phyloP scores from a whole-genome alignment of 30 jellyfish, hydroid and myxozoan genomes.

The Clytia hemisphaerica region DNA sequence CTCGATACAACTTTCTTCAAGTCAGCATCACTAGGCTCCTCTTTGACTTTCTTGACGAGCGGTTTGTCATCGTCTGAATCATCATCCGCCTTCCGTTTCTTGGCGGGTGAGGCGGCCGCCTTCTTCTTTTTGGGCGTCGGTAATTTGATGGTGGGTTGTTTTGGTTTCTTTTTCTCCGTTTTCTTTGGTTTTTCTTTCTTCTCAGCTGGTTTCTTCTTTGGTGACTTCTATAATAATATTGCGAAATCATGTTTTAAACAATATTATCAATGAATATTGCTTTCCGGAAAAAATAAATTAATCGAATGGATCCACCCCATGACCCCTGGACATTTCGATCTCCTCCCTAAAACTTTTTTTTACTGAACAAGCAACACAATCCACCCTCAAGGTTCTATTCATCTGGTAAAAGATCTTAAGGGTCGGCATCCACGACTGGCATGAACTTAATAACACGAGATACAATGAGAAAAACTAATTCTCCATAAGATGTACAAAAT shows the following conservation, averaged over 20 bases:
- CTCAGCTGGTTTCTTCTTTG: neutral
- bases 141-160: constrained; percentile 48
- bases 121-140: constrained; percentile 62
- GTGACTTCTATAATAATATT: neutral
- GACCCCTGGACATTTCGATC: neutral
- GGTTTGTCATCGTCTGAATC: constrained; percentile 72
- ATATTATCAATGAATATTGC: neutral
- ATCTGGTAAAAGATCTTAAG: neutral
- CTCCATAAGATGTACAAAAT: no score
- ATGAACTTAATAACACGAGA: no score
- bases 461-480: no score
- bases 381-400: neutral
- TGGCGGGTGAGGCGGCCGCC: neutral
- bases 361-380: neutral
- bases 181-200: constrained; percentile 14
- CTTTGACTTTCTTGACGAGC: constrained; percentile 47
- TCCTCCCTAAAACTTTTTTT: neutral
- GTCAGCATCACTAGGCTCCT: constrained; percentile 45
- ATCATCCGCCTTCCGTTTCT: constrained; percentile 18
- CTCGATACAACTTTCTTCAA: constrained; percentile 45
- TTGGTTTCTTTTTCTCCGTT: constrained; percentile 27
- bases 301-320: neutral
- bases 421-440: no score
- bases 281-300: neutral
- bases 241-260: neutral